A percentile compares a stretch with the other conserved stretches of the same genome.
These are phyloP conservation scores for Engraulis encrasicolus DNA, from an alignment of 2,113 vertebrate species.

Conservation along the genomic window DNA sequence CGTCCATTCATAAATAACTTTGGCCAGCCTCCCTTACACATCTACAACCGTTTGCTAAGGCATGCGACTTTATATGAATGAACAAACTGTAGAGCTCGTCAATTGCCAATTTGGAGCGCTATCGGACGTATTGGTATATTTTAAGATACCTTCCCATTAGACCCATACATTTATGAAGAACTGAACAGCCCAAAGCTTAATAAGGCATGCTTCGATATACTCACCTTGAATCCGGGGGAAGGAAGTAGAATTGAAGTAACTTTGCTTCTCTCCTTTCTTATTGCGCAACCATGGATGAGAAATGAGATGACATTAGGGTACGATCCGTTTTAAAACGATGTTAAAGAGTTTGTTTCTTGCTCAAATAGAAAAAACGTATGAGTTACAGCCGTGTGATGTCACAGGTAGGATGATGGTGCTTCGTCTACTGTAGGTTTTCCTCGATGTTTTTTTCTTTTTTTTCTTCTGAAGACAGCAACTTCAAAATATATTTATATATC, in stretches of 20 bases:
- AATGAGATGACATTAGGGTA: conserved; percentile 36
- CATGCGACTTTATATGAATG: background rate
- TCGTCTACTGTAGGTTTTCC: conserved; percentile 19
- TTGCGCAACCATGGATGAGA: conserved; percentile 1
- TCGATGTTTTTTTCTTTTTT: conserved; percentile 39
- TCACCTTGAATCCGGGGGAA: conserved; percentile 34
- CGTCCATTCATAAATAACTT: conserved; percentile 9
- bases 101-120: background rate
- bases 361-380: background rate
- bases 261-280: conserved; percentile 8
- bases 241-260: conserved; percentile 9
- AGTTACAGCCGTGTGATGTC: conserved; percentile 19
- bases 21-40: background rate
- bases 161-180: background rate
- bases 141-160: too few species aligned
- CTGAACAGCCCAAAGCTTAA: background rate
- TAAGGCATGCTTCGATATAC: background rate
- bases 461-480: conserved; percentile 81
- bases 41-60: background rate
- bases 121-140: too few species aligned
- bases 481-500: conserved; percentile 82
- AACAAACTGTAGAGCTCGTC: background rate
- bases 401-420: conserved; percentile 19
- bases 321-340: conserved; percentile 7
- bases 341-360: conserved; percentile 1